These are phyloP conservation scores for Microctenopoma steveboyesi DNA, from an alignment of 2,797 vertebrate species.

Conservation along the genomic window DNA sequence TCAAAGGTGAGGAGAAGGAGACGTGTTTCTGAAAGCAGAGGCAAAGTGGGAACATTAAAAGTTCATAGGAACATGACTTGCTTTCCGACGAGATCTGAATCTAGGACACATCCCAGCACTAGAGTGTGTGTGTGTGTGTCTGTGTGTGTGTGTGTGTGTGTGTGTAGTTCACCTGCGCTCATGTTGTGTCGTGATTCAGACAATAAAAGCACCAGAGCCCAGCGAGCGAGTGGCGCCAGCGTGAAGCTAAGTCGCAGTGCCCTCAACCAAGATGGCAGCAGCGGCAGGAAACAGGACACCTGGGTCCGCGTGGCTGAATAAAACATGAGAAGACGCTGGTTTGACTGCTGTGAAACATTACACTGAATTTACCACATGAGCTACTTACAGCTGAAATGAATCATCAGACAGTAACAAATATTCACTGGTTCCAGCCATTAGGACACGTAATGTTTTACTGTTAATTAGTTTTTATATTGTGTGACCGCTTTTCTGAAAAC, in stretches of 20 bases:
- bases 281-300: slow-evolving; percentile 64
- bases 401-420: no score
- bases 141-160: background rate
- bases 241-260: slow-evolving; percentile 9
- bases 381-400: no score
- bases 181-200: background rate
- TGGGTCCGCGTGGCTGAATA: slow-evolving; percentile 51
- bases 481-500: no score
- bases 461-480: no score
- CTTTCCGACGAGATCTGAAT: slow-evolving; percentile 27
- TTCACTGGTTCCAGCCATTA: no score
- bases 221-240: background rate
- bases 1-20: background rate
- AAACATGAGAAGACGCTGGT: slow-evolving; percentile 56
- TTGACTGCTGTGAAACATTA: no score
- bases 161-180: background rate
- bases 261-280: slow-evolving; percentile 41
- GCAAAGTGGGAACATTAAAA: slow-evolving; percentile 19
- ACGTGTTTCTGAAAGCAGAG: no score
- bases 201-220: background rate
- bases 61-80: slow-evolving; percentile 1
- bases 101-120: slow-evolving; percentile 50
- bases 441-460: no score
- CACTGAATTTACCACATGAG: no score
- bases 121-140: background rate